These are phyloP conservation scores for Trypoxylus dichotomus DNA, from an alignment of 1,140 invertebrate genomes.

Conservation along the genomic window DNA sequence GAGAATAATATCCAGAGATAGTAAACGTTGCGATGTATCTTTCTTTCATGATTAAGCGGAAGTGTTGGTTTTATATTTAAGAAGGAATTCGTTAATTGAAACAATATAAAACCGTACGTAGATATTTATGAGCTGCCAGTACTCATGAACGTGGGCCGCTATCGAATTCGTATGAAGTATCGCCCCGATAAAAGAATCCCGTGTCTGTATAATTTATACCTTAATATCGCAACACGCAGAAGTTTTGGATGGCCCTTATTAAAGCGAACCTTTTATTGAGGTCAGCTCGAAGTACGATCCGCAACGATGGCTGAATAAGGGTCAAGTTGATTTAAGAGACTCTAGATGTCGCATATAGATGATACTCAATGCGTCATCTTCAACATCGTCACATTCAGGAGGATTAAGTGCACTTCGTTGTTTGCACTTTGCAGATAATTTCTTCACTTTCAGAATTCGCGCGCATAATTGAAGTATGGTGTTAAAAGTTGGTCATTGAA, in stretches of 20 bases:
- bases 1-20: too few species aligned
- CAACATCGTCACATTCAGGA: conserved; percentile 1
- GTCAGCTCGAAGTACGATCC: conserved; percentile 1
- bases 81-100: too few species aligned
- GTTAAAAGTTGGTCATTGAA: not conserved
- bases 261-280: conserved; percentile 7
- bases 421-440: not conserved
- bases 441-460: not conserved
- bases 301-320: not conserved
- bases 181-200: not conserved
- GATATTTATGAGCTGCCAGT: not conserved
- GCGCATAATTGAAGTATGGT: not conserved
- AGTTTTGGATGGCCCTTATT: conserved; percentile 12
- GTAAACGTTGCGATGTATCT: too few species aligned
- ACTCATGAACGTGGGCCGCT: not conserved
- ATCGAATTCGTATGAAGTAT: not conserved
- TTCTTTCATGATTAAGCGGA: too few species aligned
- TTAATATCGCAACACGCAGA: not conserved
- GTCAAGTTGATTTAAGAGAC: conserved; percentile 14
- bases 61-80: too few species aligned
- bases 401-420: conserved; percentile 8
- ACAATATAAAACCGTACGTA: too few species aligned
- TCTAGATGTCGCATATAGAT: conserved; percentile 19
- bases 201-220: conserved; percentile 3
- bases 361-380: conserved; percentile 15